Evolutionary conservation across 2,797 vertebrate species (phyloP).

Genomic region (Pseudotriccus pelzelni): DNA sequence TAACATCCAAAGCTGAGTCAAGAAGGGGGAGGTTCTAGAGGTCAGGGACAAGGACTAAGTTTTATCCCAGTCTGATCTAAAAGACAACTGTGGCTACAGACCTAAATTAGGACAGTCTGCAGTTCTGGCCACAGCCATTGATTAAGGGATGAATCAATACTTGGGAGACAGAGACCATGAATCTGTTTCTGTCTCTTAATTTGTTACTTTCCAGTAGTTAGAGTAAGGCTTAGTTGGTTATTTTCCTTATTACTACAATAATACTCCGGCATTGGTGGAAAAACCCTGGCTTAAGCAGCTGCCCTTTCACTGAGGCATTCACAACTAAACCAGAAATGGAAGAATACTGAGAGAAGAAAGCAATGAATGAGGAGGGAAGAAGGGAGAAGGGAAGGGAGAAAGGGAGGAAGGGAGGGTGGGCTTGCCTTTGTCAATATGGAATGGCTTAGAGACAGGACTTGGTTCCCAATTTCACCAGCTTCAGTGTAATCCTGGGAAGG

Average conservation of each 20-base stretch:
- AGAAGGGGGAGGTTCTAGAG: background rate
- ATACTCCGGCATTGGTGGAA: background rate
- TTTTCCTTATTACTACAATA: background rate
- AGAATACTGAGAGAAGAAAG: too few relatives aligned
- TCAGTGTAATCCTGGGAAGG: background rate
- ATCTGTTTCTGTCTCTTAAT: background rate
- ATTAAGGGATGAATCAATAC: background rate
- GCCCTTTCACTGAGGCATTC: background rate
- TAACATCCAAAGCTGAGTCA: background rate
- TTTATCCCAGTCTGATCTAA: background rate
- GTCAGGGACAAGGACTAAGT: background rate
- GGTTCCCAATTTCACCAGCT: background rate
- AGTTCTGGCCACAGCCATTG: background rate
- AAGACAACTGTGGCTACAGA: background rate
- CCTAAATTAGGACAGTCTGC: background rate
- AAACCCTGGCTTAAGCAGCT: background rate
- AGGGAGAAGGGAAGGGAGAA: background rate
- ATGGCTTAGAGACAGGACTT: background rate
- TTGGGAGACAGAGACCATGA: background rate
- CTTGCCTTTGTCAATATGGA: background rate
- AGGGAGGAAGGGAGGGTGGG: accelerated
- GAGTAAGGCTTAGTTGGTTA: background rate
- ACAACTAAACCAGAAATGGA: background rate
- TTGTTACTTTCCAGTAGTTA: background rate
- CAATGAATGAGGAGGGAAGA: too few relatives aligned